Evolutionary conservation across 2,113 vertebrate species (phyloP).

Genomic region (Noturus placidus): DNA sequence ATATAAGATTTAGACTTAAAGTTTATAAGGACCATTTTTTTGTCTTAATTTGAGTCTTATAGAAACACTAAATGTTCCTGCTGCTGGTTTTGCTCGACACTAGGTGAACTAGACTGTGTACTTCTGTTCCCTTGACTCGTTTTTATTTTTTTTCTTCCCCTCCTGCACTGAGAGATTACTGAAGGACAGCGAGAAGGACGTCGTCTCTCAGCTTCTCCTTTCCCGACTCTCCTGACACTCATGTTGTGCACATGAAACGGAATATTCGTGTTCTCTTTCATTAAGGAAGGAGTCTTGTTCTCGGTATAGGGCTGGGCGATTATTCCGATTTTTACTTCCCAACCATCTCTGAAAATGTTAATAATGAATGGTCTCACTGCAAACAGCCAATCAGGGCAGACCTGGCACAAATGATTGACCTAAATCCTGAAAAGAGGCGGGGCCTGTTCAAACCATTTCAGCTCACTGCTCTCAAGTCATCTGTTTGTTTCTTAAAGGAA

Average conservation of each 20-base stretch:
- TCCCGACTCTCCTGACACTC: not conserved
- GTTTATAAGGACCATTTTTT: constrained; percentile 35
- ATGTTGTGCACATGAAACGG: not conserved
- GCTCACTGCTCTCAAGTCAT: not conserved
- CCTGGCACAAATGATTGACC: not conserved
- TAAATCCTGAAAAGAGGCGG: not conserved
- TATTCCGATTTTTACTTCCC: not conserved
- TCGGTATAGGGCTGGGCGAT: too few relatives aligned
- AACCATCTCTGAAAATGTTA: not conserved
- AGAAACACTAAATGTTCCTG: constrained; percentile 42
- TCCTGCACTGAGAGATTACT: not conserved
- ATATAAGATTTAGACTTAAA: constrained; percentile 60
- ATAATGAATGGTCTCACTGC: not conserved
- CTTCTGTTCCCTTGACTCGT: not conserved
- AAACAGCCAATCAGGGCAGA: not conserved
- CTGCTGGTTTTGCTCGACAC: constrained; percentile 40
- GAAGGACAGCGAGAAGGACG: constrained; percentile 2
- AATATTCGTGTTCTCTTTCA: not conserved
- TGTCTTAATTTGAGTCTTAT: constrained; percentile 57
- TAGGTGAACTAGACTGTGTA: constrained; percentile 12
- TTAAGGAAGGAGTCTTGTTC: not conserved
- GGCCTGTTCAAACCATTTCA: not conserved
- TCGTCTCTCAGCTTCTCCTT: not conserved
- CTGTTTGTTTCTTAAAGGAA: not conserved
- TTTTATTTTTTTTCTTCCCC: not conserved